A percentile compares a stretch with the other conserved stretches of the same genome.
Conservation (phyloP, 2,113 vertebrate genomes). For the Gasterosteus aculeatus region DNA sequence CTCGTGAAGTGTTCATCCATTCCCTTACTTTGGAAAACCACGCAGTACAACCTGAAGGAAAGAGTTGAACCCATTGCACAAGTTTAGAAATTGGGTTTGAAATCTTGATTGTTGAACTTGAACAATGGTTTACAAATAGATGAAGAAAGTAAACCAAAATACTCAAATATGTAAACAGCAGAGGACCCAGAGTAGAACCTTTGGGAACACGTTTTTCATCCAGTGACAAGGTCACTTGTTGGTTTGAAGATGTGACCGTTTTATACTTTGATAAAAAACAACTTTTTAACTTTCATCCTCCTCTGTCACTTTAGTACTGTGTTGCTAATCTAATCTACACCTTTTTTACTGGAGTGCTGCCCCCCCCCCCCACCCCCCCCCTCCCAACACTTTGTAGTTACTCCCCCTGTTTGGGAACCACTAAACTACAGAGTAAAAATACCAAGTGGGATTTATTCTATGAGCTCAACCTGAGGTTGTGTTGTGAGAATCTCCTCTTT, state of each 20-base stretch:
- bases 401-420: too few relatives aligned
- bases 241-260: background rate
- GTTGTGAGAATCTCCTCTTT: constrained; percentile 9
- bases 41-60: background rate
- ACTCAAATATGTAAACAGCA: background rate
- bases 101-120: background rate
- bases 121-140: background rate
- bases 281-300: background rate
- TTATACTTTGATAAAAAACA: background rate
- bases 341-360: too few relatives aligned
- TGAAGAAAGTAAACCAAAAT: background rate
- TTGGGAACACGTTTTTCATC: background rate
- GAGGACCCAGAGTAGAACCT: background rate
- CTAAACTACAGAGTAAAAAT: constrained; percentile 9
- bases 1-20: background rate
- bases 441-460: constrained; percentile 3
- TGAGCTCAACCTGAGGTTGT: constrained; percentile 5
- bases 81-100: background rate
- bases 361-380: too few relatives aligned
- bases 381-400: too few relatives aligned
- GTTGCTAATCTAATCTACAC: background rate
- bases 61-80: background rate
- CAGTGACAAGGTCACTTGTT: background rate
- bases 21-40: background rate
- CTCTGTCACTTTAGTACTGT: background rate